Base-by-base conservation (phyloP, 2,888 invertebrate species). In the Dromius quadrimaculatus region DNA sequence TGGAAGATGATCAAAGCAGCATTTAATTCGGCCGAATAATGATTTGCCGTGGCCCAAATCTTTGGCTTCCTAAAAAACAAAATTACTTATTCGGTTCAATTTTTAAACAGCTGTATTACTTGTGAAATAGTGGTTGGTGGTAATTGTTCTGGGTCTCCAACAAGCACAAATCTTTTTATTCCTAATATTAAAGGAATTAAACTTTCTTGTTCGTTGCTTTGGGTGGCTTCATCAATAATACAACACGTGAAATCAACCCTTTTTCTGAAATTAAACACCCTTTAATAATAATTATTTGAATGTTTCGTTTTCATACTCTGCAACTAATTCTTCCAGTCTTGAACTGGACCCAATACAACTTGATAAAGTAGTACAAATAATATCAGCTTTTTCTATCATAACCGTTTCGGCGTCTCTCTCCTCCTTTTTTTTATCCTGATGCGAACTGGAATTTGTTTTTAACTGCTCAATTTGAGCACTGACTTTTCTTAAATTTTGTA, bases 141-240 rank as follows among this genome's bases (percentile, higher is more conserved):
- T 63, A 95, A 84, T 79, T 96, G 95, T 77, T 91, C 88, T 1
- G 93, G 92, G 83, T 97, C 96, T 0, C 96, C 96, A 23, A 96
- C 92, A 73, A 97, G 84, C 36, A 95, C 87, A 54, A 96, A 82
- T 62, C 89, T 91, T 47, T 87, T 88, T 2, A 93, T 87, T 62
- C 90, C 90, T 73, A 93, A 87, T 78, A 89, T 87, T 45, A 95
- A 84, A 0, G 95, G 95, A 73, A 94, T 88, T 73, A 95, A 82
- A 1, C 90, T 88, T 82, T 94, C 94, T 0, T 92, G 89, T 81
- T 97, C 97, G 34, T 88, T 89, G 74, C 92, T 92, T 79, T 95
- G 94, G 0, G 94, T 92, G 15, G 96, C 95, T 84, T 96, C 94
- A 81, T 94, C 94, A 63, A 95, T 87, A 64, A 94, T 91, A 76